Percentiles rank a stretch among this genome's conserved stretches.
Conservation (phyloP, 2,888 invertebrate species). For the Folsomia candida region DNA sequence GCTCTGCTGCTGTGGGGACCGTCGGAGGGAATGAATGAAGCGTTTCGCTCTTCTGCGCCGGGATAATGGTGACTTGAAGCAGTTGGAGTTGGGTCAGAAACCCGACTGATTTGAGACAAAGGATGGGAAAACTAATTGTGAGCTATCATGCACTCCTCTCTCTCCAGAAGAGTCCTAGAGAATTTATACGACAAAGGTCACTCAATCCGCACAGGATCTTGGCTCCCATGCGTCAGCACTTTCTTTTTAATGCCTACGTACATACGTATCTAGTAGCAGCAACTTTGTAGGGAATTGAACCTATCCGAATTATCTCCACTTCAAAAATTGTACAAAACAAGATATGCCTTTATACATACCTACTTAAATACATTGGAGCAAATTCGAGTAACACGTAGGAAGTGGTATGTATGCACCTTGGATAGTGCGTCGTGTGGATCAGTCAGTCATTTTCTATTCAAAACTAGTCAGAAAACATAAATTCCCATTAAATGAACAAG, state of each 20-base stretch:
- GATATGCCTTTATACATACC: too few species aligned
- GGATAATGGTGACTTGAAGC: constrained; percentile 10
- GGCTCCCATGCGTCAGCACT: constrained; percentile 7
- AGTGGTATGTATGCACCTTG: too few species aligned
- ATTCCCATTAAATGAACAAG: too few species aligned
- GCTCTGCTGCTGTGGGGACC: background rate
- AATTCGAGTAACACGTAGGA: too few species aligned
- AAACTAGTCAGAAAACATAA: too few species aligned
- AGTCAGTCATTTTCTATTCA: too few species aligned
- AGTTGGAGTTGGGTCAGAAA: background rate
- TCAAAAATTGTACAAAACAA: background rate
- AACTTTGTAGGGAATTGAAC: background rate
- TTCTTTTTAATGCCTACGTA: background rate
- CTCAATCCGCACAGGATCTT: constrained; percentile 7
- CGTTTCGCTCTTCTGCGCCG: constrained; percentile 6
- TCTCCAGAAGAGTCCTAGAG: background rate
- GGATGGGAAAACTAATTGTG: constrained; percentile 5
- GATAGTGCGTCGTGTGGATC: too few species aligned
- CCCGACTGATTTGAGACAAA: constrained; percentile 4
- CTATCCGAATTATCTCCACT: background rate
- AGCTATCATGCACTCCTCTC: background rate
- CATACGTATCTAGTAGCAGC: too few species aligned
- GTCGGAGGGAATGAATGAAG: constrained; percentile 6
- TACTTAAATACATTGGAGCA: too few species aligned
- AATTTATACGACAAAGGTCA: constrained; percentile 7